Base-by-base conservation (phyloP, 2,113 vertebrate genomes). In the Pagrus major region DNA sequence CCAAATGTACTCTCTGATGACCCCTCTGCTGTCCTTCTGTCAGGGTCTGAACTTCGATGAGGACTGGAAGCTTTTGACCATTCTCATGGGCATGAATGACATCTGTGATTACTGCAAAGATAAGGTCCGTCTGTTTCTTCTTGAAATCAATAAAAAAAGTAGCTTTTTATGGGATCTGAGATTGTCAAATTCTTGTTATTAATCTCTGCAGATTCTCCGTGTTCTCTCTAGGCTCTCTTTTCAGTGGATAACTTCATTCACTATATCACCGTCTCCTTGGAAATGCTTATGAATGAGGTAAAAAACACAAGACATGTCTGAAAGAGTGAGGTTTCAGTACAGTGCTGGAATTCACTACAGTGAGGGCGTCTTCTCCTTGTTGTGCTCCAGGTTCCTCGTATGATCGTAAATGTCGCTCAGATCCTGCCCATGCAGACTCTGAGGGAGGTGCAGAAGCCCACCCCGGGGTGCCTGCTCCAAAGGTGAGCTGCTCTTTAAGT, bases 81-180 rank as follows among this genome's bases (percentile, higher is more conserved):
- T 96, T 71, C 93, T 96, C 54, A 96, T 96, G 65, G 96, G 95
- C 74, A 94, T 94, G 93, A 96, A 96, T 65, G 96, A 96, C 83
- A 94, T 96, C 83, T 96, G 95, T 65, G 94, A 96, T 86, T 94
- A 95, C 88, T 96, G 95, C 89, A 96, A 96, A 89, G 93, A 96
- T 76, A 95, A 95, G 92, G 95, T 94, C 63, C 15, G 71, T 49
- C 1, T 12, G 52, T 56, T 10, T 60, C 1, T 60, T 16, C 37
- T 11, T 27, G 3, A 3, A n/a, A 60, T 4, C 0, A 15, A 18
- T 11, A 8, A 12, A 33, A 10, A 65, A 75, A 58, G 0, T 3
- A 6, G 8, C 3, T 49, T 31, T 70, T 56, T 42, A 31, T 1
- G 5, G 56, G 25, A 39, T 44, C 20, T 21, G 20, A 3, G 12